Percentiles rank a stretch among this genome's conserved stretches.
Conservation (phyloP, 2,888 invertebrate genomes). For the Diabrotica balteata region DNA sequence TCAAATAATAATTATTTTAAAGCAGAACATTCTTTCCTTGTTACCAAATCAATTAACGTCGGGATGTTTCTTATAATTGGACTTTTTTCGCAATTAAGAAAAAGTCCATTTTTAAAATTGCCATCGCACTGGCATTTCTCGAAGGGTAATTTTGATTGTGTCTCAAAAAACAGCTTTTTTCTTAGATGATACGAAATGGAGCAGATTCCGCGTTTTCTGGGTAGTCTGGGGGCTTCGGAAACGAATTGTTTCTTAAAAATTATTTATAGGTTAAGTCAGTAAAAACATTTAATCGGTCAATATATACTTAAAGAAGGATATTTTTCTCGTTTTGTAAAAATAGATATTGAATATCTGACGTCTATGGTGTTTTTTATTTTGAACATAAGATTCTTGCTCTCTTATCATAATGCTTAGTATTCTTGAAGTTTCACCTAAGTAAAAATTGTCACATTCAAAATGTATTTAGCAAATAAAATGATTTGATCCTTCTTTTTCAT, state of each 20-base stretch:
- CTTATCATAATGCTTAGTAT: too few species aligned
- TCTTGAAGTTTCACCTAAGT: too few species aligned
- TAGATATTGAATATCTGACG: too few species aligned
- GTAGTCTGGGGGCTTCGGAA: neutral
- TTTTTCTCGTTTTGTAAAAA: too few species aligned
- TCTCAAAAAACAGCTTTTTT: constrained; percentile 46
- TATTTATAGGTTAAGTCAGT: neutral
- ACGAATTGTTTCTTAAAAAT: too few species aligned
- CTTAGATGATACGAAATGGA: constrained; percentile 31
- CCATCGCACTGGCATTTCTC: constrained; percentile 52
- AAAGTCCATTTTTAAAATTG: constrained; percentile 61
- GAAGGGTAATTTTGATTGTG: constrained; percentile 58
- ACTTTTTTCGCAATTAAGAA: constrained; percentile 59
- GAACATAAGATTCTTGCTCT: too few species aligned
- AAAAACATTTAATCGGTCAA: neutral
- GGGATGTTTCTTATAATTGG: constrained; percentile 59
- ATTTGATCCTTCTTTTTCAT: too few species aligned
- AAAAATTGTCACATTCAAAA: too few species aligned
- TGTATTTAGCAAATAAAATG: too few species aligned
- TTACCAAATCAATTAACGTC: constrained; percentile 62
- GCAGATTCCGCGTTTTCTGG: constrained; percentile 33
- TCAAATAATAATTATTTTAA: constrained; percentile 52
- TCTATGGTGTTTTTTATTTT: too few species aligned
- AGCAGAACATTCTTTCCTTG: constrained; percentile 54
- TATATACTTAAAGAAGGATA: too few species aligned